Percentiles rank a stretch among this genome's conserved stretches.
phyloP scores from a whole-genome alignment of 2,113 vertebrate genomes.

The Lamprologus callipterus region DNA sequence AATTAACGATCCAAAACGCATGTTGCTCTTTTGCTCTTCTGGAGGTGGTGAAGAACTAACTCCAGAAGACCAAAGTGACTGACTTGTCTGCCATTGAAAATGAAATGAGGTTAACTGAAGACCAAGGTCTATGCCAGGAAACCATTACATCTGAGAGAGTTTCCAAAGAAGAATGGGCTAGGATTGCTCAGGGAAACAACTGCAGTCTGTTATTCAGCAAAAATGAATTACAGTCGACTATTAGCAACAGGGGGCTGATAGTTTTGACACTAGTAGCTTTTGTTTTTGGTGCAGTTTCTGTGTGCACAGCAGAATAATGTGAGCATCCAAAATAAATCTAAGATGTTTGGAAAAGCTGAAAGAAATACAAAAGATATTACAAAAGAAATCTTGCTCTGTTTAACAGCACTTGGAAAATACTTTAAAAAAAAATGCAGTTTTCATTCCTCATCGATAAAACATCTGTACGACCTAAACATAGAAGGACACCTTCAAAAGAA shows the following conservation, averaged over 20 bases:
- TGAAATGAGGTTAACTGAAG: neutral
- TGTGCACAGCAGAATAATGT: neutral
- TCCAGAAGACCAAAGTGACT: neutral
- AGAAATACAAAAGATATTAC: too few species aligned
- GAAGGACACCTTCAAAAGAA: neutral
- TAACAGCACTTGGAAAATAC: neutral
- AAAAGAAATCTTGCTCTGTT: neutral
- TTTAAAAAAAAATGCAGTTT: neutral
- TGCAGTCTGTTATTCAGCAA: neutral
- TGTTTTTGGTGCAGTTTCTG: neutral
- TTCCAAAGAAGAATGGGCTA: neutral
- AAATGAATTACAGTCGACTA: neutral
- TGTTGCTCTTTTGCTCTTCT: neutral
- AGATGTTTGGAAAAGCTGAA: neutral
- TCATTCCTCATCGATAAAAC: neutral
- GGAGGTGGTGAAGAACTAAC: neutral
- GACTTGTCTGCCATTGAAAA: neutral
- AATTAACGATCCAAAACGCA: neutral
- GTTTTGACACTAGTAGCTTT: neutral
- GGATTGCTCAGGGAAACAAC: neutral
- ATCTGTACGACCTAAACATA: neutral
- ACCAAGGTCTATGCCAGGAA: neutral
- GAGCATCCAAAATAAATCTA: neutral
- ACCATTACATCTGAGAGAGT: neutral
- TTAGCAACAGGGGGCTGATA: neutral